Evolutionary conservation across 2,888 invertebrate genomes (phyloP).

Genomic region (Muscina levida): DNA sequence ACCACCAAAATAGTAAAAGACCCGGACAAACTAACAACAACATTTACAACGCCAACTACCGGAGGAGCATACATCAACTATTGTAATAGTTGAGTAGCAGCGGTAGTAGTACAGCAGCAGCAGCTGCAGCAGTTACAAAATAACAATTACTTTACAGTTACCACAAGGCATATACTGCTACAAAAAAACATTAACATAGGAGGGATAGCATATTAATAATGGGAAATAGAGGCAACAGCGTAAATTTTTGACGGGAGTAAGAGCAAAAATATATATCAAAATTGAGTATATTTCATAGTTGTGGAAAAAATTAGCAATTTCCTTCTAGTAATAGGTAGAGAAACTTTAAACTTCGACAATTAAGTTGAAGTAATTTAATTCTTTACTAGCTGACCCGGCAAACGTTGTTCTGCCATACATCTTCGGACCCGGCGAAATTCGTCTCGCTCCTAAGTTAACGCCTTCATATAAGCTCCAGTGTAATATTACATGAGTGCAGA

Average conservation of each 20-base stretch:
- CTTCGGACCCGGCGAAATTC: too few species aligned
- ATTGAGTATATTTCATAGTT: not conserved
- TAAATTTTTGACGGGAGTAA: not conserved
- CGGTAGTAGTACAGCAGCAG: too few species aligned
- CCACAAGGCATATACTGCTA: slow-evolving; percentile 22
- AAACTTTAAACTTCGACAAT: too few species aligned
- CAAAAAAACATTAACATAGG: not conserved
- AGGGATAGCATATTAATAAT: slow-evolving; percentile 23
- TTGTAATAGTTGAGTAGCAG: slow-evolving; percentile 43
- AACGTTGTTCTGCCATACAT: too few species aligned
- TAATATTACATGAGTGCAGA: too few species aligned
- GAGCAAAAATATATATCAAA: not conserved
- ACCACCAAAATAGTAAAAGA: slow-evolving; percentile 30
- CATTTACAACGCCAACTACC: slow-evolving; percentile 4
- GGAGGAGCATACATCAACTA: slow-evolving; percentile 39
- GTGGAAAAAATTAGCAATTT: too few species aligned
- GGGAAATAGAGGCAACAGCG: not conserved
- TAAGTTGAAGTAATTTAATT: too few species aligned
- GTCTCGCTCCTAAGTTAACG: too few species aligned
- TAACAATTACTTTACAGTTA: slow-evolving; percentile 40
- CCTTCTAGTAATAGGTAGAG: too few species aligned
- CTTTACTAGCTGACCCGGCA: too few species aligned
- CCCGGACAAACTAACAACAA: not conserved
- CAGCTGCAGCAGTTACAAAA: slow-evolving; percentile 21
- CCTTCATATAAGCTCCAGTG: too few species aligned